These are phyloP conservation scores for Armadillidium nasatum DNA, from an alignment of 1,140 invertebrate species.

Conservation along the genomic window DNA sequence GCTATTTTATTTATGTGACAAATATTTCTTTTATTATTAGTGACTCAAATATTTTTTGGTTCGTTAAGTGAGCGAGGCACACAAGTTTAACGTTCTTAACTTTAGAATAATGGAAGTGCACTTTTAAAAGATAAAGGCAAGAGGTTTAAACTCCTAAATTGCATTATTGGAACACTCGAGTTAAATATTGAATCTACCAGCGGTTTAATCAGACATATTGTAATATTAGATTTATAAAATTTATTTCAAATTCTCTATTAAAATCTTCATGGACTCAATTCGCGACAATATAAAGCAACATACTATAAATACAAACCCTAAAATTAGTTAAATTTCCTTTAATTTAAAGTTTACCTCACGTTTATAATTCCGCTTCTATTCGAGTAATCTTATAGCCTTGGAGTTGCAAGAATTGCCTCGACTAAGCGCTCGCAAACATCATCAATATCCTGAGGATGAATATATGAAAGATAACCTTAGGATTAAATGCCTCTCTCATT, in stretches of 20 bases:
- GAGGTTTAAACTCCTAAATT: neutral
- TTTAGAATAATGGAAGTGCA: no score
- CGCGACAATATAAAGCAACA: neutral
- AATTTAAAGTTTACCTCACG: neutral
- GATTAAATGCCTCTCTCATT: constrained; percentile 44
- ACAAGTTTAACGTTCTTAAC: no score
- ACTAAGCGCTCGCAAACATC: constrained; percentile 41
- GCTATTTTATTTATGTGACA: no score
- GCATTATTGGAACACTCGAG: no score
- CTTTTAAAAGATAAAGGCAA: neutral
- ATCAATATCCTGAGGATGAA: constrained; percentile 41
- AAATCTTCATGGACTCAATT: neutral
- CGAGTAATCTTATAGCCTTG: constrained; percentile 36
- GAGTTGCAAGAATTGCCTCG: constrained; percentile 41
- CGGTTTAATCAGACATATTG: neutral
- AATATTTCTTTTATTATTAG: no score
- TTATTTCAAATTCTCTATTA: neutral
- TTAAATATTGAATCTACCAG: neutral
- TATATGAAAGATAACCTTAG: constrained; percentile 45
- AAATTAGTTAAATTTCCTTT: neutral
- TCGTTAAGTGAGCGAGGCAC: no score
- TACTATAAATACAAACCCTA: neutral
- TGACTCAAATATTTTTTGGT: no score
- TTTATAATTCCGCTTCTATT: constrained; percentile 3
- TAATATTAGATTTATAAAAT: neutral